Evolutionary conservation across 2,888 invertebrate species (phyloP).

Genomic region (Papilio protenor): DNA sequence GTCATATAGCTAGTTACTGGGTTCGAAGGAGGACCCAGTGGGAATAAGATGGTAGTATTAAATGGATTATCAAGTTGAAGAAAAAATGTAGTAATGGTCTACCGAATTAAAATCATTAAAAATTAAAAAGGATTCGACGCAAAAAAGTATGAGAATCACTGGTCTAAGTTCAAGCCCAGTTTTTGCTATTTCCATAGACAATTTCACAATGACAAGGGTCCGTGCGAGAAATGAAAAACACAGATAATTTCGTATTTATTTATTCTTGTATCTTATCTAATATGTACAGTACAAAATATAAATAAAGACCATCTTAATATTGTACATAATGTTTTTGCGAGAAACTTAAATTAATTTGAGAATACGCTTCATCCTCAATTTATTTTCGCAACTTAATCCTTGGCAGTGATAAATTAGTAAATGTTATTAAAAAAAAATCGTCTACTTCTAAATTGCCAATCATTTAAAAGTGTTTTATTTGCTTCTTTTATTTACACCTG

Average conservation of each 20-base stretch:
- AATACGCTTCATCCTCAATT: background rate
- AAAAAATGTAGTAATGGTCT: too few species aligned
- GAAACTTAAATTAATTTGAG: conserved; percentile 7
- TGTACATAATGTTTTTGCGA: conserved; percentile 19
- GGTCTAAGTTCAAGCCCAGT: background rate
- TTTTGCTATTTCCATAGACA: background rate
- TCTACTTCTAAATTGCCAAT: background rate
- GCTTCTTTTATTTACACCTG: background rate
- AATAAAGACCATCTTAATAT: conserved; percentile 38
- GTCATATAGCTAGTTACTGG: too few species aligned
- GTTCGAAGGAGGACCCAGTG: too few species aligned
- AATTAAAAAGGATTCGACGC: too few species aligned
- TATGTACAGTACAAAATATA: conserved; percentile 46
- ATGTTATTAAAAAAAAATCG: background rate
- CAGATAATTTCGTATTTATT: conserved; percentile 2
- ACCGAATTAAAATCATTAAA: too few species aligned
- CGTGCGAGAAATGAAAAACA: background rate
- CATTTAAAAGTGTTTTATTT: background rate
- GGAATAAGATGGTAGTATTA: background rate
- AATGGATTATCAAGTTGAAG: background rate
- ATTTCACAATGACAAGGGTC: background rate
- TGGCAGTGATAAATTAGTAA: conserved; percentile 36
- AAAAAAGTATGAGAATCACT: too few species aligned
- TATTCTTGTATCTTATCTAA: conserved; percentile 43
- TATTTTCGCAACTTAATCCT: background rate